Evolutionary conservation across 2,888 invertebrate genomes (phyloP), one percentile per base, ranked within the genome.

Genomic region (Drosophila nr. medialis): DNA sequence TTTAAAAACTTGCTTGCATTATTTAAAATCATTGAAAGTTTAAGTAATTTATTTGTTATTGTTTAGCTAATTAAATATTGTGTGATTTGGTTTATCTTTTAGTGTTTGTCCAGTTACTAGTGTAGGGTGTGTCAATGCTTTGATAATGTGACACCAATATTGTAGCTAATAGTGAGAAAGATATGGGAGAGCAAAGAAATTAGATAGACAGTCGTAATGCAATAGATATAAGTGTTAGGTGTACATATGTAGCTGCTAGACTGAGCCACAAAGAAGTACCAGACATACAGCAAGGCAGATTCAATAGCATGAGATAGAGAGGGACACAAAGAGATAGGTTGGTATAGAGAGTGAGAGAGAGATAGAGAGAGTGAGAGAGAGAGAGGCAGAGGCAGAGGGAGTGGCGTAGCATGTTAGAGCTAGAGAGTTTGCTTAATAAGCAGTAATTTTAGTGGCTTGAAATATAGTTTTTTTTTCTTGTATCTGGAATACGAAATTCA

Each of bases 71-170:
- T 80, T 81, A 42, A 56, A 40, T 72, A 50, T 56, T 56, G 77
- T 77, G 72, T 64, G 66, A 50, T 56, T 62, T 56, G 50, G 61
- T 77, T 65, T 70, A 74, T 70, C 53, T 82, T 86, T 88, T 92
- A 66, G 72, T 78, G 76, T 91, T 84, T 89, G 89, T 92, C 93
- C 93, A 92, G 90, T 83, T 83, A 73, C 91, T 91, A 73, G 92
- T 91, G 92, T 92, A 86, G 72, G 91, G 90, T 78, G 91, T 91
- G 90, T 93, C 93, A 89, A 93, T 91, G 90, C 93, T 93, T 92
- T 93, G 93, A 83, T 92, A 92, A 89, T 92, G 93, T 86, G 92
- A 92, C 91, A 93, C 91, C 91, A 89, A 92, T 89, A 92, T 92
- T 89, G 92, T 91, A 82, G 92, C 93, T 92, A 91, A 87, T 85